Evolutionary conservation across 2,888 invertebrate species (phyloP).

Genomic region (Doris montereyensis): DNA sequence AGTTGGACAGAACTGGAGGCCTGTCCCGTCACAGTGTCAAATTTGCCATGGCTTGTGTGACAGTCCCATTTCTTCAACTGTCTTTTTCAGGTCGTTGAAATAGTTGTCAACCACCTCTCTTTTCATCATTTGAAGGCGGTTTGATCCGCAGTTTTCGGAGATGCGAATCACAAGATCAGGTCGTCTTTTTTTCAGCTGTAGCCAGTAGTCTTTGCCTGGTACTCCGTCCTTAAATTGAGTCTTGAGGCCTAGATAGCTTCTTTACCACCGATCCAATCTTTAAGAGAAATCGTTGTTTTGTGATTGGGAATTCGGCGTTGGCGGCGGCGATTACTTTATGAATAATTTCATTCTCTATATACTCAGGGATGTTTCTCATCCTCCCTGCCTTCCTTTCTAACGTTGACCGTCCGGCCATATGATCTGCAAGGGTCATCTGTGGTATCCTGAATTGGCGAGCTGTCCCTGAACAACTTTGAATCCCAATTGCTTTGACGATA

Average conservation of each 20-base stretch:
- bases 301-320: conserved; percentile 8
- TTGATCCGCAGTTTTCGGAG: conserved; percentile 3
- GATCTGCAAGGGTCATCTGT: conserved; percentile 5
- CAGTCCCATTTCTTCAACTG: neutral
- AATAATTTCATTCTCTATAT: conserved; percentile 8
- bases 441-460: conserved; percentile 9
- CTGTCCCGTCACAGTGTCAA: conserved; percentile 28
- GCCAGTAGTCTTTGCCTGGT: conserved; percentile 27
- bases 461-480: neutral
- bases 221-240: conserved; percentile 19
- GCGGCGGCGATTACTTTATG: conserved; percentile 12
- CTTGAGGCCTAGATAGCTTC: neutral
- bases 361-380: neutral
- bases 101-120: conserved; percentile 3
- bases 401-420: neutral
- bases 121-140: conserved; percentile 12
- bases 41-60: conserved; percentile 13
- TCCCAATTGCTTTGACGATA: too few species aligned
- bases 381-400: conserved; percentile 4
- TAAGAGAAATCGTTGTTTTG: conserved; percentile 8
- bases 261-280: conserved; percentile 9
- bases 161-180: conserved; percentile 30
- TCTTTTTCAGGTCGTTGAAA: conserved; percentile 6
- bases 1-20: conserved; percentile 1
- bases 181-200: neutral